Evolutionary conservation across 2,113 vertebrate species (phyloP).

Genomic region (Percina caprodes): DNA sequence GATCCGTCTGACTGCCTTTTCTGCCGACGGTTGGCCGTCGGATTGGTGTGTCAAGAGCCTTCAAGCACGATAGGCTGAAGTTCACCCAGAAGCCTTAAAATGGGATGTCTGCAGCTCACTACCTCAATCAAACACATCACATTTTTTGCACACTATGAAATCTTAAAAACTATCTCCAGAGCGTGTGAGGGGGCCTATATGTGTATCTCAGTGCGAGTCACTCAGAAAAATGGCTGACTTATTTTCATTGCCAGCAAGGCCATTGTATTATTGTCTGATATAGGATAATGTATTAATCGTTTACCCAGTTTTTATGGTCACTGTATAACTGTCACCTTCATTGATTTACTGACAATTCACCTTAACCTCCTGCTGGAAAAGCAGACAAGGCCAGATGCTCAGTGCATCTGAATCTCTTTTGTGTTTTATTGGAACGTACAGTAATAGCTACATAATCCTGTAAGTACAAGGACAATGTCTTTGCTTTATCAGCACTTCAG

Average conservation of each 20-base stretch:
- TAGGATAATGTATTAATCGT: not conserved
- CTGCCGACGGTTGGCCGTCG: too few relatives aligned
- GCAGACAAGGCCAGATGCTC: not conserved
- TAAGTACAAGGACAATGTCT: not conserved
- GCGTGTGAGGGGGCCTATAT: not conserved
- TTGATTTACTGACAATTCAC: not conserved
- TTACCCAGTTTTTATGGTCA: not conserved
- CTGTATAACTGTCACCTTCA: not conserved
- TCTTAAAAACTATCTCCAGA: conserved; percentile 27
- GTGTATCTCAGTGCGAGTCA: not conserved
- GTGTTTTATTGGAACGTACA: not conserved
- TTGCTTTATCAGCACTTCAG: not conserved
- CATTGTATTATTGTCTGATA: not conserved
- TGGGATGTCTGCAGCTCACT: conserved; percentile 17
- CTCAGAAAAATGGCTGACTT: conserved; percentile 13
- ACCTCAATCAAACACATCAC: not conserved
- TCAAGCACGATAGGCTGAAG: not conserved
- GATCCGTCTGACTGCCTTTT: too few relatives aligned
- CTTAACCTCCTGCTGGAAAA: not conserved
- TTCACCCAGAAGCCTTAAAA: not conserved
- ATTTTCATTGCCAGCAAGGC: not conserved
- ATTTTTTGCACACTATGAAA: conserved; percentile 15
- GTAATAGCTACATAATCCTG: not conserved
- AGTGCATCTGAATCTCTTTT: not conserved
- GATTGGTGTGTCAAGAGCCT: not conserved